Evolutionary conservation across 2,888 invertebrate genomes (phyloP), one percentile per base, ranked within the genome.

Genomic region (Thera britannica): DNA sequence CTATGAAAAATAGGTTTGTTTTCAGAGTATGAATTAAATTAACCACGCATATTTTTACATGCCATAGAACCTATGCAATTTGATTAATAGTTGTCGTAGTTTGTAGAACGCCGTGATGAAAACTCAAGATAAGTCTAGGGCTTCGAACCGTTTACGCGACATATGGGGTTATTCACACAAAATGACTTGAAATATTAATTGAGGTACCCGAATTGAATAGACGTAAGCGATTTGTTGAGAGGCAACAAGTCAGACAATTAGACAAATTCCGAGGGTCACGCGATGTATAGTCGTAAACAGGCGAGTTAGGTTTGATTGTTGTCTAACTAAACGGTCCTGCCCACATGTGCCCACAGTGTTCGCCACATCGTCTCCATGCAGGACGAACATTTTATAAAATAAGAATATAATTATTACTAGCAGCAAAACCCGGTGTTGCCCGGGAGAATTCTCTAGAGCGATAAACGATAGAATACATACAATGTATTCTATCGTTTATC

Each of bases 161-260:
- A 68, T 52, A 62, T 62, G 68, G 62, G 55, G 59, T 62, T 65
- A 60, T 62, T 72, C 70, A 65, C 70, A 72, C 66, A 65, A 68
- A 38, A 67, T 49, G 54, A 62, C 48, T 52, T 72, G 49, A 72
- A 69, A 64, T 63, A 68, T 64, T 71, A 60, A 75, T 68, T 54
- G 49, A 62, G 58, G 52, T 68, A 62, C 34, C 56, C 55, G 52
- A 69, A 62, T 69, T 68, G 56, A 68, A 66, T 65, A 69, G 62
- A 65, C 75, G 72, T 68, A 65, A 74, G 60, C 72, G 75, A 77
- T 77, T 77, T 78, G 69, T 77, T 75, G 71, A 73, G 67, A 72
- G 76, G 82, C 84, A 87, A 87, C 87, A 86, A 80, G 85, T 86
- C 76, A 75, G 71, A 75, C 72, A 75, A 82, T 81, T 83, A 79